phyloP scores from a whole-genome alignment of 2,113 vertebrate genomes.

The Ammospiza nelsoni region DNA sequence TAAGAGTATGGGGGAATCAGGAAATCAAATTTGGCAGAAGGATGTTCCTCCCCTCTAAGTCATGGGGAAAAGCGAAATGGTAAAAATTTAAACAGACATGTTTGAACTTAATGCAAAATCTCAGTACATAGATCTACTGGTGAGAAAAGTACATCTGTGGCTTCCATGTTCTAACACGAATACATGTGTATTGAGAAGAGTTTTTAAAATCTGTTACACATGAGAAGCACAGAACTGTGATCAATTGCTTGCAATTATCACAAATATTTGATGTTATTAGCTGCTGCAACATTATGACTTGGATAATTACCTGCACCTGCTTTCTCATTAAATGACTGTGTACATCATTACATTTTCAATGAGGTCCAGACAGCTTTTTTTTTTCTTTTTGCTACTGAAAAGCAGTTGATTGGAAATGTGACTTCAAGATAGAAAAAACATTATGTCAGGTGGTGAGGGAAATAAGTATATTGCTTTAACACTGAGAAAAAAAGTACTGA shows the following conservation, averaged over 20 bases:
- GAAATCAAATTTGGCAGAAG: not conserved
- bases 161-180: not conserved
- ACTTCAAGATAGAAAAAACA: conserved; percentile 25
- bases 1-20: not conserved
- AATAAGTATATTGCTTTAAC: conserved; percentile 22
- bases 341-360: conserved; percentile 41
- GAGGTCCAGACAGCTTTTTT: conserved; percentile 14
- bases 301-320: conserved; percentile 59
- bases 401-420: conserved; percentile 33
- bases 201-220: not conserved
- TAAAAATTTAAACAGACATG: not conserved
- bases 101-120: not conserved
- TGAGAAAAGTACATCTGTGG: not conserved
- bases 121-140: not conserved
- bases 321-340: conserved; percentile 40
- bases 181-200: not conserved
- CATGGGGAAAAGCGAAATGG: not conserved
- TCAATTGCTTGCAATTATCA: conserved; percentile 49
- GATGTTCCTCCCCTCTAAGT: not conserved
- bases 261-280: conserved; percentile 62
- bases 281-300: conserved; percentile 50
- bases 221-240: not conserved
- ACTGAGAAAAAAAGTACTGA: not conserved
- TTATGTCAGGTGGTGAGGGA: conserved; percentile 20
- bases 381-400: conserved; percentile 32